Percentiles rank a stretch among this genome's conserved stretches.
phyloP scores from a whole-genome alignment of 35 echinoderm and acorn worm species.

The Heliocidaris tuberculata region DNA sequence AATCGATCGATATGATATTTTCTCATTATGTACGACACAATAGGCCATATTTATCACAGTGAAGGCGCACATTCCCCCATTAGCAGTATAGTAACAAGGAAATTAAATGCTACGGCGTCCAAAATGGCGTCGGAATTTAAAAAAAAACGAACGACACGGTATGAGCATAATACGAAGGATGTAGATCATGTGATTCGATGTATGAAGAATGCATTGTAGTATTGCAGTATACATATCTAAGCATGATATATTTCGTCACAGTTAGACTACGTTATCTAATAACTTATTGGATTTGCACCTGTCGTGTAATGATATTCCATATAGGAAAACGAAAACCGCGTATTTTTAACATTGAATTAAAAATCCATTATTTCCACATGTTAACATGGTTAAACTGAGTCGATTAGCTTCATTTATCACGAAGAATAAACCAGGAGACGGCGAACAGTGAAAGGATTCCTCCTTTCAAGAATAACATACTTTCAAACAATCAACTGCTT shows the following conservation, averaged over 20 bases:
- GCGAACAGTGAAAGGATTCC: not conserved
- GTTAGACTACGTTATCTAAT: not conserved
- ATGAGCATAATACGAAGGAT: no score
- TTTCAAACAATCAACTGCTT: no score
- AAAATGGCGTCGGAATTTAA: not conserved
- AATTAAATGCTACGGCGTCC: not conserved
- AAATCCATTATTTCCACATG: not conserved
- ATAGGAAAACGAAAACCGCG: not conserved
- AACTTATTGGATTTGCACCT: not conserved
- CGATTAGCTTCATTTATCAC: not conserved
- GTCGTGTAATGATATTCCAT: not conserved
- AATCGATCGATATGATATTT: not conserved
- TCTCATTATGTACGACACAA: not conserved
- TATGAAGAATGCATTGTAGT: not conserved
- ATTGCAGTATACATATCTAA: not conserved
- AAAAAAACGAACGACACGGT: no score
- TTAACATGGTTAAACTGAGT: not conserved
- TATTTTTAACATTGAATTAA: not conserved
- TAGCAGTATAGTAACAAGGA: not conserved
- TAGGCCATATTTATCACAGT: not conserved
- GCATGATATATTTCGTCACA: not conserved
- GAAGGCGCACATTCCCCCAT: not conserved
- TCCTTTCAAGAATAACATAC: not conserved
- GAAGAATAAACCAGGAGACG: not conserved
- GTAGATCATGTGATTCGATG: not conserved